Base-by-base conservation (phyloP, 2,113 vertebrate species). In the Eolophus roseicapilla region DNA sequence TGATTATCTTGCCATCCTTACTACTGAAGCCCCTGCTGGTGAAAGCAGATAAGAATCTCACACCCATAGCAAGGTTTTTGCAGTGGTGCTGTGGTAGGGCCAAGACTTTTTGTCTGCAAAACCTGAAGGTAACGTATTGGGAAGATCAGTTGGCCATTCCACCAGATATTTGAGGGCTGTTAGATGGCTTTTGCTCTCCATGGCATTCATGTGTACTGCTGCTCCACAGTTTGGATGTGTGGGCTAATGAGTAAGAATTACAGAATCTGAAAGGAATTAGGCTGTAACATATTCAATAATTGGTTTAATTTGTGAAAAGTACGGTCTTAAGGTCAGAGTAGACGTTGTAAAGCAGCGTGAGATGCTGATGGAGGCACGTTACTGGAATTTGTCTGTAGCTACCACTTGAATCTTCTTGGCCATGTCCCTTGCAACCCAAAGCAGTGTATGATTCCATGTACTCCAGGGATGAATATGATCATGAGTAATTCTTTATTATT, bases 341-440 rank as follows among this genome's bases (percentile, higher is more conserved):
- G 2, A 1, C 3, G 1, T 31, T 17, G 68, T 27, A 17, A n/a
- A 49, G 68, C 31, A 14, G 43, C 3, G 35, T 17, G n/a, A 29
- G 76, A 4, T 71, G 59, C 68, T 14, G 17, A 11, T 18, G 37
- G 50, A 43, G 37, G 68, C 35, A 1, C 13, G 11, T 24, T 59
- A 9, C 49, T 73, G 59, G 49, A 35, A 25, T 55, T 11, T 18
- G 29, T 23, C 53, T 10, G 25, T 9, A 39, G 24, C 64, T 41
- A 2, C 35, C 53, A 4, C 5, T 9, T 7, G 31, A 28, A 15
- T 49, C 25, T 17, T 57, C 64, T 35, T 59, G 57, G 6, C 15
- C 6, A 24, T 59, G 21, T 59, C n/a, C 57, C 21, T 59, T 59
- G 57, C 57, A 35, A 24, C 21, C 33, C 57, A 24, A 35, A 35